A percentile compares a stretch with the other conserved stretches of the same genome.
Evolutionary conservation across 2,113 vertebrate species (phyloP).

Genomic region (Alethe castanea): DNA sequence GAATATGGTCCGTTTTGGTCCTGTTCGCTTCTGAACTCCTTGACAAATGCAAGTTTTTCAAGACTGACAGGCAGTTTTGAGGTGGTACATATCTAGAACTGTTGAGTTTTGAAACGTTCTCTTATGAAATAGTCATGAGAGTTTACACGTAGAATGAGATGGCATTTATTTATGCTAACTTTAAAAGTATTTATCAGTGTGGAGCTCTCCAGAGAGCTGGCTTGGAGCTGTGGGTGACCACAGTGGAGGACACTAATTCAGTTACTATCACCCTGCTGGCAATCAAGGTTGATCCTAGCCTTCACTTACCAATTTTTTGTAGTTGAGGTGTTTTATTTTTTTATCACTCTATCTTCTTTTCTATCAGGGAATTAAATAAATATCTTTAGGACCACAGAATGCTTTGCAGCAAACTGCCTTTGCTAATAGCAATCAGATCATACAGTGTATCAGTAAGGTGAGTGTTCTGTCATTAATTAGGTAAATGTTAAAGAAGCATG

Average conservation of each 20-base stretch:
- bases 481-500: background rate
- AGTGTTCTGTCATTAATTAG: background rate
- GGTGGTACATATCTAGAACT: background rate
- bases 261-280: background rate
- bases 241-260: background rate
- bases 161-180: background rate
- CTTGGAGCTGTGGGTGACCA: background rate
- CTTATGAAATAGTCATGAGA: background rate
- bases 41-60: background rate
- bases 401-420: background rate
- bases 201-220: background rate
- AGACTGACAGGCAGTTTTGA: background rate
- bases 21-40: background rate
- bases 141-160: background rate
- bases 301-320: background rate
- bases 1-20: background rate
- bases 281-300: background rate
- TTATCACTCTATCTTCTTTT: background rate
- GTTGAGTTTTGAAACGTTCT: background rate
- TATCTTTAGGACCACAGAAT: background rate
- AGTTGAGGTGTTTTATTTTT: background rate
- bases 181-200: background rate
- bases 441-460: background rate
- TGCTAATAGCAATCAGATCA: background rate
- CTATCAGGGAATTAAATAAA: background rate